Percentiles rank a stretch among this genome's conserved stretches.
Evolutionary conservation across 2,888 invertebrate genomes (phyloP).

Genomic region (Biston stratarius): DNA sequence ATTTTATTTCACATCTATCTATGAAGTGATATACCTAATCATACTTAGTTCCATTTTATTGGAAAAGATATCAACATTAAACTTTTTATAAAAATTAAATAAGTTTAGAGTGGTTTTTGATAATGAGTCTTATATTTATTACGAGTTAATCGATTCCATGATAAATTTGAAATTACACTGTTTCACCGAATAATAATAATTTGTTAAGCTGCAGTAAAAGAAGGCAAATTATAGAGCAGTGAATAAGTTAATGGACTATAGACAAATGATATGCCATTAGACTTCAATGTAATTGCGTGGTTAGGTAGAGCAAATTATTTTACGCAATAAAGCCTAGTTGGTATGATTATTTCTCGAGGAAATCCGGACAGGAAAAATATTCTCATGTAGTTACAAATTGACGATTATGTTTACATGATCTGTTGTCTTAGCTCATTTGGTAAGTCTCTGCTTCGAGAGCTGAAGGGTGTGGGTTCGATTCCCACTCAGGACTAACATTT

Average conservation of each 20-base stretch:
- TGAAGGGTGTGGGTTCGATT: no score
- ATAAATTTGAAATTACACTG: neutral
- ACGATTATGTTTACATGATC: neutral
- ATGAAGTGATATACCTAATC: neutral
- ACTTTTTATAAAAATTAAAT: no score
- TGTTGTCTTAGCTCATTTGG: no score
- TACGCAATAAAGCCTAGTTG: constrained; percentile 5
- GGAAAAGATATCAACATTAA: neutral
- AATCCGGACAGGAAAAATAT: constrained; percentile 40
- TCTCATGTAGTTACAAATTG: neutral
- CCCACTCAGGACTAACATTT: no score
- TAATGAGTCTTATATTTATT: no score
- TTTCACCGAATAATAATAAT: neutral
- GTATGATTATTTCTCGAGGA: constrained; percentile 35
- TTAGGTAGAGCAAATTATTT: constrained; percentile 19
- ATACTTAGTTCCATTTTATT: neutral
- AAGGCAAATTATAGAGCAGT: constrained; percentile 30
- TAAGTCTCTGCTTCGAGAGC: no score
- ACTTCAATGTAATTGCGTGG: constrained; percentile 28
- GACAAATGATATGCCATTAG: constrained; percentile 36
- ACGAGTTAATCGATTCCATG: no score
- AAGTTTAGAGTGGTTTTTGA: no score
- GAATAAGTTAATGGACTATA: constrained; percentile 36
- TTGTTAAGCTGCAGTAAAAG: neutral
- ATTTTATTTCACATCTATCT: no score